Evolutionary conservation across 1,140 invertebrate genomes (phyloP), one percentile per base, ranked within the genome.

Genomic region (Tetramorium alpestre): DNA sequence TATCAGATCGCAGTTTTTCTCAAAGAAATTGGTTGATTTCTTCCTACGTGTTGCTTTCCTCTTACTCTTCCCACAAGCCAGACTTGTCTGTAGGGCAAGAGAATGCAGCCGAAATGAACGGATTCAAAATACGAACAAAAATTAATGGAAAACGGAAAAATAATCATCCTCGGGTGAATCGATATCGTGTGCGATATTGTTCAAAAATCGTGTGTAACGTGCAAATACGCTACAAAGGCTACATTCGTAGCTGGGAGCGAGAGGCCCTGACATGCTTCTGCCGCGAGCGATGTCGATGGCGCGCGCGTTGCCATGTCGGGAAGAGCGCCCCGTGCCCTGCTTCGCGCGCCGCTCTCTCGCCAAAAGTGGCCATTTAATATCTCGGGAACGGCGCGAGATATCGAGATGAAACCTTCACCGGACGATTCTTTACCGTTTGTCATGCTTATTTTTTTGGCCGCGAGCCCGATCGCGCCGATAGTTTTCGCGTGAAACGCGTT

Each of bases 321-420:
- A 47, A 69, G 75, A 90, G 81, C 84, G 51, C 85, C 51, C n/a
- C 64, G n/a, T 67, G 64, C 64, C 38, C 38, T 67, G 70, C 81
- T 69, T 81, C 64, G 25, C 65, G 3, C 67, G n/a, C 0, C 58
- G 13, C n/a, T 60, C 41, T 49, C 54, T 60, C 93, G 93, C 92
- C 89, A 91, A 95, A 90, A 89, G 86, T 86, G 86, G 85, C 47
- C 47, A 89, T 90, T 87, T 93, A 75, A 77, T 94, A 94, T 90
- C 91, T 94, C 90, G 10, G 0, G n/a, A 93, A 89, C 87, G 56
- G 73, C 0, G 18, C 0, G 49, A 28, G 76, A 69, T 91, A 94
- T 92, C 85, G 41, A 28, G 18, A 33, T 78, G 65, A 92, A 87
- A 89, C 49, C 87, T 94, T 93, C 89, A 88, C 4, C 6, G 51